These are phyloP conservation scores for Sycophila texana DNA, from an alignment of 2,888 invertebrate genomes.

Conservation along the genomic window DNA sequence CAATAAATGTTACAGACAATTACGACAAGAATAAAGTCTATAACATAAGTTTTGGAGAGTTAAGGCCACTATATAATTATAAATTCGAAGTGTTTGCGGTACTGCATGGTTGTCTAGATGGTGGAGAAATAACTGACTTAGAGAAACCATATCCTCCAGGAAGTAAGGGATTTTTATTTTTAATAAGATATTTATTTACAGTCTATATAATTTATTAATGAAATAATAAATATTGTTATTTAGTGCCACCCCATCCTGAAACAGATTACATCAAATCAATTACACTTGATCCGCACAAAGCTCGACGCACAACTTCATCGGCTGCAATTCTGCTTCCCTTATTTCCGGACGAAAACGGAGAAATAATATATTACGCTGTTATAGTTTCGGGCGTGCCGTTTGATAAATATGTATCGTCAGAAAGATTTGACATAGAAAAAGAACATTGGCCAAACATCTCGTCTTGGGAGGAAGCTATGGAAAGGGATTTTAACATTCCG, in stretches of 20 bases:
- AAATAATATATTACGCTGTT: constrained; percentile 68
- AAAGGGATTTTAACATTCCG: constrained; percentile 64
- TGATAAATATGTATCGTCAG: constrained; percentile 55
- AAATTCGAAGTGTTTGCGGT: constrained; percentile 64
- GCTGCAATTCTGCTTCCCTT: constrained; percentile 68
- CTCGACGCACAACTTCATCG: constrained; percentile 65
- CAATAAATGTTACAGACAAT: constrained; percentile 52
- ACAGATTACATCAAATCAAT: constrained; percentile 66
- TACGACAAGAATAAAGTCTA: constrained; percentile 59
- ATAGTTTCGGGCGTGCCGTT: constrained; percentile 66
- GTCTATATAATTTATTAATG: background rate
- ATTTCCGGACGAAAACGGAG: constrained; percentile 66
- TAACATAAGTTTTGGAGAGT: constrained; percentile 59
- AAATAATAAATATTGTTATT: background rate
- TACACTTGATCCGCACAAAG: constrained; percentile 67
- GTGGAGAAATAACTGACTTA: constrained; percentile 57
- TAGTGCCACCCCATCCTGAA: constrained; percentile 68
- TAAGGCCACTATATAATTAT: constrained; percentile 67
- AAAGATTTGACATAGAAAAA: constrained; percentile 59
- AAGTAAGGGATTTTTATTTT: constrained; percentile 62
- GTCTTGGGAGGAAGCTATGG: constrained; percentile 69
- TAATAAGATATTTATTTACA: background rate
- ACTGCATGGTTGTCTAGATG: constrained; percentile 56
- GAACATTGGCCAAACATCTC: constrained; percentile 63
- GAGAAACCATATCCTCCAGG: constrained; percentile 66